Conservation (phyloP, 2,797 vertebrate species). For the Perodicticus potto region DNA sequence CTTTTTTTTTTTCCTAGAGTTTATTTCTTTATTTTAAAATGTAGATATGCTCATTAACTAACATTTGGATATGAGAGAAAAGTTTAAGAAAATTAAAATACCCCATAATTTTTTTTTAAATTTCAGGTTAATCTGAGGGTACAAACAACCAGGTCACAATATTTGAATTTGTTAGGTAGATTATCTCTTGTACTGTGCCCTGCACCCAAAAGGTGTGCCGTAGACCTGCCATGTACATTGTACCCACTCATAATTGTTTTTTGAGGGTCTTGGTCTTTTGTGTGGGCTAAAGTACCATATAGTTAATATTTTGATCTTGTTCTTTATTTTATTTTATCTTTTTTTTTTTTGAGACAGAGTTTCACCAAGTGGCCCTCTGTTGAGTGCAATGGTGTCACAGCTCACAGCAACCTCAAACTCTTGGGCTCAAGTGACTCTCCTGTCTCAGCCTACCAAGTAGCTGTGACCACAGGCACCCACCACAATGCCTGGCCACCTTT, state of each 20-base stretch:
- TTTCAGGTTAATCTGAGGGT: not conserved
- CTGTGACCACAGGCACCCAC: not conserved
- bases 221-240: no score
- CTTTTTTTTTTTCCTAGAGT: not conserved
- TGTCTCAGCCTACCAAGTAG: not conserved
- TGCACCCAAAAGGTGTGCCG: no score
- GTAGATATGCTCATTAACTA: not conserved
- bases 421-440: not conserved
- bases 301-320: no score
- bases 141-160: no score
- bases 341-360: not conserved
- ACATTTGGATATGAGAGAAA: constrained; percentile 17
- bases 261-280: no score
- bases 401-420: not conserved
- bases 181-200: no score
- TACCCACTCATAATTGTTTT: no score
- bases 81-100: constrained; percentile 45
- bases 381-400: not conserved
- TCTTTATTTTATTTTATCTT: not conserved
- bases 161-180: no score
- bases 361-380: not conserved
- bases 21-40: not conserved
- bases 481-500: not conserved
- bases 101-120: constrained; percentile 18
- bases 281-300: no score